Conservation (phyloP, 2,888 invertebrate genomes). For the Nomada ferruginata region DNA sequence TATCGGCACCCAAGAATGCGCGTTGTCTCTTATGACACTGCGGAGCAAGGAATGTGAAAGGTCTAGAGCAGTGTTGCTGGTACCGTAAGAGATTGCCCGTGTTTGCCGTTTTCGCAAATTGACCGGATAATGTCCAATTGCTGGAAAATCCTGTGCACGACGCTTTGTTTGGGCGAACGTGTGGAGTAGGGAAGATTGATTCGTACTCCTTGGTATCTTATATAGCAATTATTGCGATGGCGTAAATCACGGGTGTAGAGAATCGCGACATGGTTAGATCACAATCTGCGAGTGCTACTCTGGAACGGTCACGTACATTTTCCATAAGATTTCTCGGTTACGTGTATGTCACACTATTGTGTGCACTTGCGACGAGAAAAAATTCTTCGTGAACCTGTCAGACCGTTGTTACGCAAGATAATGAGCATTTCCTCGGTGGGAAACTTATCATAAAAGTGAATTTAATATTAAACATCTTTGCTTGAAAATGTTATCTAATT, state of each 20-base stretch:
- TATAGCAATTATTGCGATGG: slow-evolving; percentile 25
- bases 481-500: too few relatives aligned
- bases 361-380: background rate
- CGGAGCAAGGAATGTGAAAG: slow-evolving; percentile 70
- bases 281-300: background rate
- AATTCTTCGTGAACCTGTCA: background rate
- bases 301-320: background rate
- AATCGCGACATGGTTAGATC: slow-evolving; percentile 20
- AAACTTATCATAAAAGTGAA: too few relatives aligned
- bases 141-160: slow-evolving; percentile 21
- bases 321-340: background rate
- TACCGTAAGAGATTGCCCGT: slow-evolving; percentile 37
- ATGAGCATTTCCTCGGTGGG: background rate
- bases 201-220: slow-evolving; percentile 7
- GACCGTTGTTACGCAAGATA: background rate
- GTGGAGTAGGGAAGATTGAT: slow-evolving; percentile 14
- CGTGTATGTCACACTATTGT: background rate
- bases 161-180: slow-evolving; percentile 8
- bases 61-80: slow-evolving; percentile 59
- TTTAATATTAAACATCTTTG: too few relatives aligned
- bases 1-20: slow-evolving; percentile 48
- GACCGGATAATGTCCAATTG: slow-evolving; percentile 49
- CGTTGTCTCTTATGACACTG: slow-evolving; percentile 61
- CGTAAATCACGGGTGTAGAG: slow-evolving; percentile 11
- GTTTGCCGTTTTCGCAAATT: slow-evolving; percentile 48